Conservation (phyloP, 2,113 vertebrate species). For the Gasterosteus nipponicus region DNA sequence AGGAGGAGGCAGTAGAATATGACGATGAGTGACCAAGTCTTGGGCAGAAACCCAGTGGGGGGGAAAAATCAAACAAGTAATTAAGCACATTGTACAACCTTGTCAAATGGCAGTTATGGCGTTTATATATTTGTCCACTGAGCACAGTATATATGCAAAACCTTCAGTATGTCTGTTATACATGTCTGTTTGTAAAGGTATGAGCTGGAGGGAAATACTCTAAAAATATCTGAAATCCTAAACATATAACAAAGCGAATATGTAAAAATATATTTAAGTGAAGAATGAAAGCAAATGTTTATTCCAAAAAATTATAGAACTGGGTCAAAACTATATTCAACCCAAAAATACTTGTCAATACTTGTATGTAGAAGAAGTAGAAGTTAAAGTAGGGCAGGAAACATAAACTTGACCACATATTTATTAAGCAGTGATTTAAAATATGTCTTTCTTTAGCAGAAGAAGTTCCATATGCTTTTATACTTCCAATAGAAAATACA, state of each 20-base stretch:
- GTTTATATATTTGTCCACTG: too few species aligned
- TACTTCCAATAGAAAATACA: neutral
- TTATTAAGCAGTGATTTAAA: neutral
- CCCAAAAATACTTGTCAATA: neutral
- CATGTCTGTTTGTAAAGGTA: too few species aligned
- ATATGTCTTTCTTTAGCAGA: neutral
- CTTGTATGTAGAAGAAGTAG: neutral
- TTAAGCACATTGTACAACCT: neutral
- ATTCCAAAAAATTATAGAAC: too few species aligned
- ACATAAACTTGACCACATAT: neutral
- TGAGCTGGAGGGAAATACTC: too few species aligned
- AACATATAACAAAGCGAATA: too few species aligned
- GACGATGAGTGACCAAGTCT: neutral
- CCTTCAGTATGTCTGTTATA: neutral
- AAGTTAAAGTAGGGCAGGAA: neutral
- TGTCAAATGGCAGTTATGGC: neutral
- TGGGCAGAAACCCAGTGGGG: neutral
- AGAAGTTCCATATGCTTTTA: neutral
- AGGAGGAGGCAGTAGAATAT: neutral
- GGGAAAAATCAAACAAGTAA: conserved; percentile 13
- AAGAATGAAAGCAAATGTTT: too few species aligned
- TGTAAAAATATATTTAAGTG: too few species aligned
- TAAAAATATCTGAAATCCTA: too few species aligned
- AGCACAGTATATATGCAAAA: neutral
- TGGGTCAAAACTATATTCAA: too few species aligned